Base-by-base conservation (phyloP, 2,113 vertebrate species). In the Gallinago media region DNA sequence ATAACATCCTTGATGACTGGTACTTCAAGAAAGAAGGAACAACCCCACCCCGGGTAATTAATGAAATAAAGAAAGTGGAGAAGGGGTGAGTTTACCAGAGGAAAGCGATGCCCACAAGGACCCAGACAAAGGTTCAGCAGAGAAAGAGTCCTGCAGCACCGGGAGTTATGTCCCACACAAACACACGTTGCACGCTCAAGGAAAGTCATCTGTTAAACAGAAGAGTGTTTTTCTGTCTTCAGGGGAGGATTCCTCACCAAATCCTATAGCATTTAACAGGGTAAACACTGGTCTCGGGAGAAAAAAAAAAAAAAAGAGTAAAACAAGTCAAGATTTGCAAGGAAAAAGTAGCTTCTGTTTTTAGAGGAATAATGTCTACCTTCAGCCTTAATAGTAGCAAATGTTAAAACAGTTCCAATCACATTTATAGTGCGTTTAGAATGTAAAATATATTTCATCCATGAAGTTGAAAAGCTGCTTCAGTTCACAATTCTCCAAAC, bases 61-160 rank as follows among this genome's bases (percentile, higher is more conserved):
- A 75, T 38, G 42, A 84, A 85, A 74, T 62, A 93, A 79, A 94
- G 75, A 62, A 65, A 46, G 9, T 26, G 68, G 34, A 73, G 70
- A 73, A 88, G 6, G 22, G 27, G 23, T n/a, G 72, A 47, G 26
- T 54, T 88, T 44, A 20, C 54, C 36, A 20, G 38, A 87, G 22
- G 61, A 91, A 92, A 89, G 11, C 14, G 18, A 32, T 9, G 18
- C 56, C 47, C 0, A 2, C 25, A 70, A 23, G 42, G 55, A 84
- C 82, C 47, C 52, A 79, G 86, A 77, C 22, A 70, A 66, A 85
- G 50, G 27, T 62, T 44, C 75, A 82, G n/a, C 25, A 81, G 40
- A 74, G 17, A 68, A 59, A 61, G 8, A 42, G 8, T 83, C 26
- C 49, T 40, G 78, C 42, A 93, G 87, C 55, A 81, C 61, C 15